Percentiles rank a stretch among this genome's conserved stretches.
Evolutionary conservation across 92 coral and sea anemone genomes (phyloP).

Genomic region (Zoanthus gigantus): DNA sequence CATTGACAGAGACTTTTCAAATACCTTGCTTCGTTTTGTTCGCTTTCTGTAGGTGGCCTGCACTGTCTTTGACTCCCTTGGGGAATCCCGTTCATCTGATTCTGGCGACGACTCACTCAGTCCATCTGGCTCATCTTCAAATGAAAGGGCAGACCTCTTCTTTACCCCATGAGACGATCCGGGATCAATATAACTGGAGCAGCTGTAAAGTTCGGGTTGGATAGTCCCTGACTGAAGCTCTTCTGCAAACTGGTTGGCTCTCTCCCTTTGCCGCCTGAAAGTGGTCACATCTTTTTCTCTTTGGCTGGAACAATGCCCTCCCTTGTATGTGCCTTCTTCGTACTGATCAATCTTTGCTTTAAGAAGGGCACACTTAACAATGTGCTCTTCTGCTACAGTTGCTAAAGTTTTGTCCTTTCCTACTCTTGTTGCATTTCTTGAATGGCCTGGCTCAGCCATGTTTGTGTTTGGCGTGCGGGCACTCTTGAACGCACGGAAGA

Average conservation of each 20-base stretch:
- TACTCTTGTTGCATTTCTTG: slow-evolving; percentile 70
- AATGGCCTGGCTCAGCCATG: slow-evolving; percentile 76
- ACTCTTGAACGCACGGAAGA: slow-evolving; percentile 58
- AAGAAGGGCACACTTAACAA: slow-evolving; percentile 72
- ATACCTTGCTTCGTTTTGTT: slow-evolving; percentile 33
- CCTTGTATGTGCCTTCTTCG: slow-evolving; percentile 51
- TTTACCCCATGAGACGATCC: slow-evolving; percentile 45
- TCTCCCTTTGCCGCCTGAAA: slow-evolving; percentile 41
- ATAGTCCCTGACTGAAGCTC: slow-evolving; percentile 18
- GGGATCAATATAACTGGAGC: slow-evolving; percentile 27
- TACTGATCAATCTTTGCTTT: slow-evolving; percentile 60
- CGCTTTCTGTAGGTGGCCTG: slow-evolving; percentile 32
- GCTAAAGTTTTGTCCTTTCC: slow-evolving; percentile 69
- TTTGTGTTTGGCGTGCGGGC: slow-evolving; percentile 56
- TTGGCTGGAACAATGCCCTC: slow-evolving; percentile 42
- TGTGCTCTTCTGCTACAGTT: slow-evolving; percentile 70
- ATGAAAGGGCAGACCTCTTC: slow-evolving; percentile 14
- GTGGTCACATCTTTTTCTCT: slow-evolving; percentile 36
- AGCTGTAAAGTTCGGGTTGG: slow-evolving; percentile 18
- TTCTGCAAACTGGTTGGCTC: slow-evolving; percentile 48
- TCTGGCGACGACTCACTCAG: slow-evolving; percentile 17
- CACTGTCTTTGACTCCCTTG: slow-evolving; percentile 37
- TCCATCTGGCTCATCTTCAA: slow-evolving; percentile 18
- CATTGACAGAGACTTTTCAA: slow-evolving; percentile 30
- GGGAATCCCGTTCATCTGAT: slow-evolving; percentile 34